A percentile compares a stretch with the other conserved stretches of the same genome.
These are phyloP conservation scores for Pristionchus arcanus DNA, from an alignment of 2,888 invertebrate species.

Conservation along the genomic window DNA sequence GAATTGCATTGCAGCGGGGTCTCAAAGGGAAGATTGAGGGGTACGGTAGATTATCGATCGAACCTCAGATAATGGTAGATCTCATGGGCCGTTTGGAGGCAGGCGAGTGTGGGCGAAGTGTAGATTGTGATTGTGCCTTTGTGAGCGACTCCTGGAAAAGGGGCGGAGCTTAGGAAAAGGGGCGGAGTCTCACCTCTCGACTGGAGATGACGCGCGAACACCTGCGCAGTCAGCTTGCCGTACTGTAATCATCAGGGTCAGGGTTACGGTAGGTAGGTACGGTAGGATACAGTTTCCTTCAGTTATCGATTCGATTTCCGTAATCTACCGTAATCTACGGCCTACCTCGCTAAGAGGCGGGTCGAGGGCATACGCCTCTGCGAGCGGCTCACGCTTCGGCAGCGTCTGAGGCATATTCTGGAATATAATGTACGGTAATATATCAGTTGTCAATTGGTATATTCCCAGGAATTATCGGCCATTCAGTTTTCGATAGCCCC, in stretches of 20 bases:
- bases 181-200: slow-evolving; percentile 44
- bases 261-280: background rate
- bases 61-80: slow-evolving; percentile 46
- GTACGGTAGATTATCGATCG: slow-evolving; percentile 21
- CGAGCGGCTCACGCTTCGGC: slow-evolving; percentile 25
- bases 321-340: background rate
- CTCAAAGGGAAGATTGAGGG: background rate
- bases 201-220: slow-evolving; percentile 45
- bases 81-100: slow-evolving; percentile 52
- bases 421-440: background rate
- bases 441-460: background rate
- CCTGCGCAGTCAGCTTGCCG: slow-evolving; percentile 33
- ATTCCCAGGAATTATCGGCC: too few species aligned
- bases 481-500: background rate
- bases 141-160: slow-evolving; percentile 32
- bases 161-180: background rate
- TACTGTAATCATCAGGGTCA: slow-evolving; percentile 2
- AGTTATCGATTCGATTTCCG: background rate
- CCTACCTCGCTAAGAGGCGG: slow-evolving; percentile 51
- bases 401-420: slow-evolving; percentile 52
- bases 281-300: background rate
- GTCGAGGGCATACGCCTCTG: slow-evolving; percentile 30
- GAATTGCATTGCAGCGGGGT: slow-evolving; percentile 36
- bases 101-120: slow-evolving; percentile 38
- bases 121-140: slow-evolving; percentile 37